These are phyloP conservation scores for Agrochola lychnidis DNA, from an alignment of 2,888 invertebrate species.

Conservation along the genomic window DNA sequence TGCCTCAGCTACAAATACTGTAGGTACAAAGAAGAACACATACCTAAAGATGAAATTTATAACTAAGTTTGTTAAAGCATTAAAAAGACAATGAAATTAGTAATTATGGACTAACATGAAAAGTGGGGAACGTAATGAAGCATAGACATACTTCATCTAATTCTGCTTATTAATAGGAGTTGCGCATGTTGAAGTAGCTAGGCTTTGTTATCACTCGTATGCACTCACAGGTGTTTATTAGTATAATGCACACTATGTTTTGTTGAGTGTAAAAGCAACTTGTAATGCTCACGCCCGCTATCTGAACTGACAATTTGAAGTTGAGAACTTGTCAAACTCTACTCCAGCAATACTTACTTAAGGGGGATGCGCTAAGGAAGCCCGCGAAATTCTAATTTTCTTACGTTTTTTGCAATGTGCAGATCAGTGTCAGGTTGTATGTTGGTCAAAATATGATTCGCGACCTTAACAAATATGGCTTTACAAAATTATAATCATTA, in stretches of 20 bases:
- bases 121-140: neutral
- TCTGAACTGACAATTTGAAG: neutral
- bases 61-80: neutral
- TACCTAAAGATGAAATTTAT: neutral
- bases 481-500: no score
- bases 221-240: constrained; percentile 1
- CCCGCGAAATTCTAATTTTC: no score
- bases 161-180: neutral
- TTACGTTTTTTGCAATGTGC: no score
- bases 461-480: no score
- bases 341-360: neutral
- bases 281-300: neutral
- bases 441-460: no score
- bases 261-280: neutral
- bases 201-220: constrained; percentile 10
- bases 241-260: neutral
- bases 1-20: neutral
- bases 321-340: neutral
- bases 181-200: neutral
- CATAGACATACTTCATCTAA: neutral
- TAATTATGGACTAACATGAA: neutral
- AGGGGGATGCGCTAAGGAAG: neutral
- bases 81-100: neutral
- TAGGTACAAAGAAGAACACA: neutral
- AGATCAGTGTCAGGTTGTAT: no score